Conservation (phyloP, 2,888 invertebrate species). For the Apamea sordens region DNA sequence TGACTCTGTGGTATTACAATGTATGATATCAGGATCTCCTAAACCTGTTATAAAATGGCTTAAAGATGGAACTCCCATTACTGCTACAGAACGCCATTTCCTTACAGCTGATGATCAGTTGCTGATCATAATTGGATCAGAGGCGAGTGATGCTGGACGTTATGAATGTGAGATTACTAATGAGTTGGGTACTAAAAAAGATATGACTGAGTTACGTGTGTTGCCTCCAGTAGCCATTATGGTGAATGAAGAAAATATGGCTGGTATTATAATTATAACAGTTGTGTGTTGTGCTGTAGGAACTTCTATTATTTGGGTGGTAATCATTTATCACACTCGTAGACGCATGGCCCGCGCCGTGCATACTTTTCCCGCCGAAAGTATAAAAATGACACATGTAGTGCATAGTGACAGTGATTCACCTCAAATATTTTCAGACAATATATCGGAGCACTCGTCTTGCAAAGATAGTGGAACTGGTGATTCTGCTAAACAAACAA, state of each 20-base stretch:
- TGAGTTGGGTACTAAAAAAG: slow-evolving; percentile 94
- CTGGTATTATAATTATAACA: slow-evolving; percentile 96
- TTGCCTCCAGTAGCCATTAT: slow-evolving; percentile 90
- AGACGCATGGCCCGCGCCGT: slow-evolving; percentile 91
- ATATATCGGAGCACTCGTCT: slow-evolving; percentile 93
- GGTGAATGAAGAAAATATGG: slow-evolving; percentile 93
- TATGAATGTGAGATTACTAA: slow-evolving; percentile 98
- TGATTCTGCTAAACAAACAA: slow-evolving; percentile 94
- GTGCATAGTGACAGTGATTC: slow-evolving; percentile 89
- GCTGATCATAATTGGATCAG: slow-evolving; percentile 95
- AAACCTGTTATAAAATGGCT: slow-evolving; percentile 95
- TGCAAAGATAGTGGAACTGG: slow-evolving; percentile 96
- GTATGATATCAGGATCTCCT: slow-evolving; percentile 96
- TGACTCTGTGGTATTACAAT: slow-evolving; percentile 96
- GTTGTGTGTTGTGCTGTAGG: slow-evolving; percentile 97
- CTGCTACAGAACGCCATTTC: slow-evolving; percentile 94
- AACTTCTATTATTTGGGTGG: slow-evolving; percentile 97
- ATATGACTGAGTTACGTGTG: slow-evolving; percentile 93
- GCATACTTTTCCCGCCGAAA: slow-evolving; percentile 85
- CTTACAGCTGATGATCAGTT: slow-evolving; percentile 97
- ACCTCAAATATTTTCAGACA: slow-evolving; percentile 91
- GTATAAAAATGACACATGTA: slow-evolving; percentile 88
- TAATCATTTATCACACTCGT: slow-evolving; percentile 96
- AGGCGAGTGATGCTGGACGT: slow-evolving; percentile 94
- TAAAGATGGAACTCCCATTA: slow-evolving; percentile 94